phyloP scores from a whole-genome alignment of 2,113 vertebrate genomes.

The Ovis canadensis region DNA sequence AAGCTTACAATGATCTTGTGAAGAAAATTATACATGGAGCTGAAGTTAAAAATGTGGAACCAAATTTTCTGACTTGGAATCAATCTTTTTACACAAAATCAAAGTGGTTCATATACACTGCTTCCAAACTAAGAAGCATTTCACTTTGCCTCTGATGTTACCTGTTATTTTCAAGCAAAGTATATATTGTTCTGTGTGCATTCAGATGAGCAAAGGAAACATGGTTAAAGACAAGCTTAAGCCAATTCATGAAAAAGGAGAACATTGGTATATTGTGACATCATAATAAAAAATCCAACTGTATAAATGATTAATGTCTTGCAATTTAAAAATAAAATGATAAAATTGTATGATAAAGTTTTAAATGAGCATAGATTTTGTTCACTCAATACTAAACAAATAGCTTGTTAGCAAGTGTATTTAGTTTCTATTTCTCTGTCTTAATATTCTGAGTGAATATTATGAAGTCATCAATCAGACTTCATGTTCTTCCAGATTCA shows the following conservation, averaged over 20 bases:
- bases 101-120: not conserved
- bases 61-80: not conserved
- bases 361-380: not conserved
- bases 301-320: not conserved
- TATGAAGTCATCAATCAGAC: not conserved
- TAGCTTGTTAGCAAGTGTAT: not conserved
- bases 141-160: not conserved
- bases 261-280: not conserved
- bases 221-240: not conserved
- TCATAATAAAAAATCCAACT: not conserved
- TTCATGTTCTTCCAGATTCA: not conserved
- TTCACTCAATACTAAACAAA: not conserved
- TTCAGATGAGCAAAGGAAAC: not conserved
- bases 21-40: not conserved
- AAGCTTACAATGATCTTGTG: not conserved
- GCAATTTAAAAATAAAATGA: not conserved
- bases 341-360: not conserved
- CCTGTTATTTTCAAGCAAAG: not conserved
- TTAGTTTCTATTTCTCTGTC: not conserved
- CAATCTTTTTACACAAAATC: not conserved
- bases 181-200: not conserved
- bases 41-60: not conserved
- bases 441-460: not conserved
- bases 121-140: not conserved
- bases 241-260: not conserved